Evolutionary conservation across 2,113 vertebrate genomes (phyloP).

Genomic region (Brienomyrus brachyistius): DNA sequence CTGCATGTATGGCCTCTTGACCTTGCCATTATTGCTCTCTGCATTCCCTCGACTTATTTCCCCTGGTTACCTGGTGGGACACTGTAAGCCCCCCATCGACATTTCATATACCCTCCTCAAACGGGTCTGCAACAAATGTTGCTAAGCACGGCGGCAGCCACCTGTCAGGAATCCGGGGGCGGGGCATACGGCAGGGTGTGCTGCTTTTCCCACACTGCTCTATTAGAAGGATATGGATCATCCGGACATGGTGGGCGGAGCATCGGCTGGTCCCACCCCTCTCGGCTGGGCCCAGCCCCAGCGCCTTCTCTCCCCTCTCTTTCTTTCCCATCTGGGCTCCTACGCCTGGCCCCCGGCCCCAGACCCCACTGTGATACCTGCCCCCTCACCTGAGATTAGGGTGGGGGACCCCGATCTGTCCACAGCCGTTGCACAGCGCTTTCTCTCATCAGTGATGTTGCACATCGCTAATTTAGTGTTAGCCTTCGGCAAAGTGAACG

Average conservation of each 20-base stretch:
- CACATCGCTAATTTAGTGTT: background rate
- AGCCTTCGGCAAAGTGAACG: background rate
- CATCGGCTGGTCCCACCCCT: slow-evolving; percentile 10
- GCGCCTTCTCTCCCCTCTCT: background rate
- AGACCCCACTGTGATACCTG: background rate
- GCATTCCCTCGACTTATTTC: slow-evolving; percentile 57
- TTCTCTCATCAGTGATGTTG: background rate
- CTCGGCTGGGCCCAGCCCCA: background rate
- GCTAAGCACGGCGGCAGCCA: slow-evolving; percentile 74
- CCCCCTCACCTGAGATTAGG: background rate
- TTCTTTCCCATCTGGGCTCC: background rate
- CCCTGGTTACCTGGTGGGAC: slow-evolving; percentile 70
- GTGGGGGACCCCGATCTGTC: background rate
- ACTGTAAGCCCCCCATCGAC: slow-evolving; percentile 68
- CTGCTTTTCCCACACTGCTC: slow-evolving; percentile 79
- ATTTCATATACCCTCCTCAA: slow-evolving; percentile 57
- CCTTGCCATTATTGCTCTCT: slow-evolving; percentile 49
- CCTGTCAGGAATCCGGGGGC: slow-evolving; percentile 70
- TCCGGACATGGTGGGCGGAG: slow-evolving; percentile 43
- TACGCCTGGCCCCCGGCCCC: background rate
- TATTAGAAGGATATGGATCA: slow-evolving; percentile 82
- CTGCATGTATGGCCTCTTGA: slow-evolving; percentile 23
- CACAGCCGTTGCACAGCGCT: background rate
- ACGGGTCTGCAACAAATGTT: slow-evolving; percentile 66
- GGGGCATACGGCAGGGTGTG: slow-evolving; percentile 58